A percentile compares a stretch with the other conserved stretches of the same genome.
Conservation (phyloP, 2,888 invertebrate genomes). For the Nesidiocoris tenuis region DNA sequence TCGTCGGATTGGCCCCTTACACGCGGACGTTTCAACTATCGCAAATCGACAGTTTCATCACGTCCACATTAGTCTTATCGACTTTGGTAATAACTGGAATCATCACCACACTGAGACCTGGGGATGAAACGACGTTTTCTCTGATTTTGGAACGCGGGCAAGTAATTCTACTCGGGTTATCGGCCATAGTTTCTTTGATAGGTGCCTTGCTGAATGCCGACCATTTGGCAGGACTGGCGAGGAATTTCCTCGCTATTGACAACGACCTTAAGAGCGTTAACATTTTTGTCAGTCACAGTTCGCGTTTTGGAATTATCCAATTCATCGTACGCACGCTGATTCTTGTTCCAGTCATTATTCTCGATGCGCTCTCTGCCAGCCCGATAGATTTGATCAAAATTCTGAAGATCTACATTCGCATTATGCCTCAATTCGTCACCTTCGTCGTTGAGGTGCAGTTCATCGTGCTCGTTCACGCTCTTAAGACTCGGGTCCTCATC, state of each 20-base stretch:
- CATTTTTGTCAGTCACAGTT: conserved; percentile 17
- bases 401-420: conserved; percentile 24
- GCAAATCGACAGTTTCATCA: background rate
- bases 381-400: background rate
- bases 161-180: conserved; percentile 32
- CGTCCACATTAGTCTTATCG: background rate
- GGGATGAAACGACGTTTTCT: conserved; percentile 34
- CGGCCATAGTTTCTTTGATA: conserved; percentile 34
- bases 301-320: conserved; percentile 17
- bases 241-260: conserved; percentile 28
- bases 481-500: conserved; percentile 22
- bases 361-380: conserved; percentile 17
- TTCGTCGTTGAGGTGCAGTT: conserved; percentile 44
- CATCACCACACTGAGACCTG: conserved; percentile 19
- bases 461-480: conserved; percentile 34
- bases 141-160: conserved; percentile 43
- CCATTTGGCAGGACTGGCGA: conserved; percentile 14
- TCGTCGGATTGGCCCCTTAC: conserved; percentile 44
- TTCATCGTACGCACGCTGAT: conserved; percentile 23
- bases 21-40: conserved; percentile 22
- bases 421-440: conserved; percentile 31
- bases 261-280: conserved; percentile 29
- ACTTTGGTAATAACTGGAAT: conserved; percentile 10
- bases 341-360: conserved; percentile 16
- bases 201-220: conserved; percentile 35